A percentile compares a stretch with the other conserved stretches of the same genome.
Evolutionary conservation across 2,113 vertebrate species (phyloP).

Genomic region (Etheostoma cragini): DNA sequence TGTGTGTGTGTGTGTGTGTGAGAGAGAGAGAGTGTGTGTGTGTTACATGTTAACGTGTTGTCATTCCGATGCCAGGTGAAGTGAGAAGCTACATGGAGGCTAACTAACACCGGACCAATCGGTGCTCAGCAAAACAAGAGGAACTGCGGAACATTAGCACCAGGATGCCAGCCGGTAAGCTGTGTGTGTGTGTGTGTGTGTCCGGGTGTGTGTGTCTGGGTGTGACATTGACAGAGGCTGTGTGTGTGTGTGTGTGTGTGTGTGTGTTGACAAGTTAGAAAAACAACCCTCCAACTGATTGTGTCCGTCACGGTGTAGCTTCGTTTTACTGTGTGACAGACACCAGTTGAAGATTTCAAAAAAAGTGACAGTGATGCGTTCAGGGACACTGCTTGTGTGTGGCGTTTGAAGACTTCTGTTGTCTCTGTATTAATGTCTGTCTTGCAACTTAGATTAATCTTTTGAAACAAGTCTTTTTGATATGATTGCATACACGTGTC

Average conservation of each 20-base stretch:
- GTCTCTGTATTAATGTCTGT: neutral
- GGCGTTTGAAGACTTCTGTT: neutral
- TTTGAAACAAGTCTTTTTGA: no score
- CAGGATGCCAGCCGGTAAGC: conserved; percentile 80
- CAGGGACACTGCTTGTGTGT: neutral
- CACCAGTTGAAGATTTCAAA: neutral
- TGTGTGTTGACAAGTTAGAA: conserved; percentile 18
- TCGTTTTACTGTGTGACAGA: conserved; percentile 2
- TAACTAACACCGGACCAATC: conserved; percentile 52
- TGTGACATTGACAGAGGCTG: neutral
- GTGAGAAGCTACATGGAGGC: conserved; percentile 68
- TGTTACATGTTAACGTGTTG: neutral
- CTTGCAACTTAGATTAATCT: neutral
- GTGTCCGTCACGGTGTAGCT: neutral
- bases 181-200: neutral
- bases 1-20: no score
- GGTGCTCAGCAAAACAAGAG: conserved; percentile 9
- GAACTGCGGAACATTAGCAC: conserved; percentile 57
- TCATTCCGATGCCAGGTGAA: conserved; percentile 40
- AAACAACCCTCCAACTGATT: neutral
- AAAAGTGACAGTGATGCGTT: conserved; percentile 53
- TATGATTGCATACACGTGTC: no score
- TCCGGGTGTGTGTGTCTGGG: conserved; percentile 20
- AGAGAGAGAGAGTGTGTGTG: no score
- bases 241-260: neutral